phyloP scores from a whole-genome alignment of 2,113 vertebrate genomes.

The Speoplatyrhinus poulsoni region DNA sequence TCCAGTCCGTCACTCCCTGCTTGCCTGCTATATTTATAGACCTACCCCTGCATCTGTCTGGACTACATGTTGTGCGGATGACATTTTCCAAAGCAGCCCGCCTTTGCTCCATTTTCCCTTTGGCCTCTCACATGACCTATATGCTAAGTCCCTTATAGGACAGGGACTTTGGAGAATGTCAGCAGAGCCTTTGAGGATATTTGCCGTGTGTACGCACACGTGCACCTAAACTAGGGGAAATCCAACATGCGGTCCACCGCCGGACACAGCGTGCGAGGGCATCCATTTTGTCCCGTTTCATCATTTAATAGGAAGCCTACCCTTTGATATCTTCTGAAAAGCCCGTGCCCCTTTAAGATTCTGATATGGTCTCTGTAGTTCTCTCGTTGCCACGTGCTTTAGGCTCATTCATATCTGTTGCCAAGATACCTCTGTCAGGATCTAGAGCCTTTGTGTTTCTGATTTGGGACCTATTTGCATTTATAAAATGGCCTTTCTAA shows the following conservation, averaged over 20 bases:
- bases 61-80: constrained; percentile 42
- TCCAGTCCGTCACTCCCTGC: constrained; percentile 42
- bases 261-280: constrained; percentile 26
- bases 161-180: constrained; percentile 66
- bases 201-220: neutral
- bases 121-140: constrained; percentile 58
- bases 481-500: neutral
- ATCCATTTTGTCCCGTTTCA: constrained; percentile 41
- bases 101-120: constrained; percentile 50
- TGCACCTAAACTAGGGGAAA: constrained; percentile 1
- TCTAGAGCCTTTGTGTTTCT: constrained; percentile 15
- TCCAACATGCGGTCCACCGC: neutral
- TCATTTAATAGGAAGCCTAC: constrained; percentile 54
- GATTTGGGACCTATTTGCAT: neutral
- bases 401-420: constrained; percentile 36
- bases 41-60: constrained; percentile 11
- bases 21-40: constrained; percentile 55
- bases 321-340: constrained; percentile 58
- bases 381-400: constrained; percentile 35
- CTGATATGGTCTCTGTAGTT: constrained; percentile 21
- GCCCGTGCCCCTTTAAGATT: constrained; percentile 40
- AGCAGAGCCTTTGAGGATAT: constrained; percentile 51
- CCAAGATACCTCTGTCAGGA: constrained; percentile 34
- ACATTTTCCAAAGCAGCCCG: constrained; percentile 49
- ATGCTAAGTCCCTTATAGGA: constrained; percentile 45